These are phyloP conservation scores for Riptortus pedestris DNA, from an alignment of 1,140 invertebrate genomes.

Conservation along the genomic window DNA sequence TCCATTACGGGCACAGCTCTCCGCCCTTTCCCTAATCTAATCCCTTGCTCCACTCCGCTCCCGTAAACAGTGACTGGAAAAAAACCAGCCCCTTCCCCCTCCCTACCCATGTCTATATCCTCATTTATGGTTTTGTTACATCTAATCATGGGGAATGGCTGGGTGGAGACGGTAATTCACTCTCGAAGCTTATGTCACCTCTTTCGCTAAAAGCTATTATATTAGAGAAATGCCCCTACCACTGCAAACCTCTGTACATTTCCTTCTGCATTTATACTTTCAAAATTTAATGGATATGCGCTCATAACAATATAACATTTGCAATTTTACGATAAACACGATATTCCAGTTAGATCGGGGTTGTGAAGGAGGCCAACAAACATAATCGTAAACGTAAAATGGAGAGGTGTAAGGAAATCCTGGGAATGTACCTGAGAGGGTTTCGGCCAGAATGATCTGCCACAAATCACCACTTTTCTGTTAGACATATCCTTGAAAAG, in stretches of 20 bases:
- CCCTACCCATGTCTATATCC: not conserved
- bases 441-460: no score
- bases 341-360: no score
- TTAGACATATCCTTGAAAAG: no score
- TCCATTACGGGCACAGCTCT: constrained; percentile 28
- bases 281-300: not conserved
- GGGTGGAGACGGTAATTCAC: not conserved
- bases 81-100: not conserved
- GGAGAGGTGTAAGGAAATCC: no score
- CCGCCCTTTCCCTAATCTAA: constrained; percentile 4
- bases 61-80: not conserved
- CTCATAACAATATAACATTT: not conserved
- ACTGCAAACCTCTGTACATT: not conserved
- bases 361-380: no score
- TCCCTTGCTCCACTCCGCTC: constrained; percentile 5
- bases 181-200: no score
- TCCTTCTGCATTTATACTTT: not conserved
- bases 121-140: not conserved
- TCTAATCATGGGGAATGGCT: not conserved
- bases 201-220: not conserved
- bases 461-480: no score
- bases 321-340: no score
- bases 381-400: no score
- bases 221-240: not conserved
- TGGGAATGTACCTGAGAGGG: no score